A percentile compares a stretch with the other conserved stretches of the same genome.
phyloP scores from a whole-genome alignment of 2,888 invertebrate genomes.

The Labia minor region DNA sequence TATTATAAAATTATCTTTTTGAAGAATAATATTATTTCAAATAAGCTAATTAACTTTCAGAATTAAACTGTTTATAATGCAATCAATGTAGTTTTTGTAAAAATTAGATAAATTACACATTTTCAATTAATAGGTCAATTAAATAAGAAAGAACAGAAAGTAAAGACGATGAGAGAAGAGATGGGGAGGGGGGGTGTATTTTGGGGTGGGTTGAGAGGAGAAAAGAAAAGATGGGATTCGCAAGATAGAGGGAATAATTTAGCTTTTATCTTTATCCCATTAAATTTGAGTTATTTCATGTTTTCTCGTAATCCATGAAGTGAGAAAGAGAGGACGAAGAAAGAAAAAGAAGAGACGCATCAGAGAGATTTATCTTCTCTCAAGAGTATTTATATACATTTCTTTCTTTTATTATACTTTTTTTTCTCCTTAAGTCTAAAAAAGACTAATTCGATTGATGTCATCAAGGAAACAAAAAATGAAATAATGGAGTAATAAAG shows the following conservation, averaged over 20 bases:
- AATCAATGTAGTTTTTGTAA: no score
- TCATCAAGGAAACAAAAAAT: not conserved
- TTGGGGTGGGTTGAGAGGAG: not conserved
- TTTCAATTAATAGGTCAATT: no score
- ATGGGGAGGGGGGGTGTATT: no score
- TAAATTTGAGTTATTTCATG: conserved; percentile 13
- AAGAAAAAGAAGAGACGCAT: no score
- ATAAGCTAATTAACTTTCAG: no score
- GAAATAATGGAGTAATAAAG: not conserved
- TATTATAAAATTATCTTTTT: no score
- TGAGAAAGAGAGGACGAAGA: no score
- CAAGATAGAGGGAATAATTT: not conserved
- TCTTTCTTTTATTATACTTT: conserved; percentile 8
- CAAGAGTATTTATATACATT: conserved; percentile 13
- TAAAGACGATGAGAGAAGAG: no score
- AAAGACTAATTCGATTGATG: conserved; percentile 9
- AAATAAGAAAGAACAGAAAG: no score
- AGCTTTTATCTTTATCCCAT: conserved; percentile 4
- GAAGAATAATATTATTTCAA: no score
- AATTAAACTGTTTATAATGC: no score
- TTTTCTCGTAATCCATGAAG: conserved; percentile 2
- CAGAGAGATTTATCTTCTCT: conserved; percentile 1
- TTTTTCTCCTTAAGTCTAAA: not conserved
- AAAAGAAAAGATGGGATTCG: not conserved
- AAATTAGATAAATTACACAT: no score